Evolutionary conservation across 2,888 invertebrate species (phyloP).

Genomic region (Drosophila mayaguana): DNA sequence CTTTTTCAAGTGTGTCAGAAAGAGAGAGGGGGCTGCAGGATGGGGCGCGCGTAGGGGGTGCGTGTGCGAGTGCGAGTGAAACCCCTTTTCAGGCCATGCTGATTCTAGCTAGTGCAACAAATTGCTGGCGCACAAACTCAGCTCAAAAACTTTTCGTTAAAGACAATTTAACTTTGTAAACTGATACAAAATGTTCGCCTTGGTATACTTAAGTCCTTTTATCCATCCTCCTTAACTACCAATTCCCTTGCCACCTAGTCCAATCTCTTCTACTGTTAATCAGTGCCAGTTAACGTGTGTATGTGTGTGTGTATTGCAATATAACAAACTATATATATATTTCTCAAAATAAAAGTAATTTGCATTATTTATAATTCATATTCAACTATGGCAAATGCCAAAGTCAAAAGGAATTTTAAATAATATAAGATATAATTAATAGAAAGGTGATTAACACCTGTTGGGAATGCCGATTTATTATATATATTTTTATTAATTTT

Average conservation of each 20-base stretch:
- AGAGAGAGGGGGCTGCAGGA: constrained; percentile 8
- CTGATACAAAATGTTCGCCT: constrained; percentile 78
- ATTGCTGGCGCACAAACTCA: constrained; percentile 57
- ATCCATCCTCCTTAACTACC: constrained; percentile 53
- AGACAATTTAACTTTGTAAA: constrained; percentile 80
- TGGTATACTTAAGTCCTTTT: constrained; percentile 70
- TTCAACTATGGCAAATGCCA: too few species aligned
- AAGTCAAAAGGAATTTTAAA: too few species aligned
- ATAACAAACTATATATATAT: not conserved
- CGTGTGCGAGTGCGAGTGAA: not conserved
- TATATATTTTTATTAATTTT: too few species aligned
- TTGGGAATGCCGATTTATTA: too few species aligned
- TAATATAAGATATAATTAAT: too few species aligned
- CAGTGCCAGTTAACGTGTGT: constrained; percentile 15
- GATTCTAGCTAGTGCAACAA: constrained; percentile 58
- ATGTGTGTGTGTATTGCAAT: constrained; percentile 8
- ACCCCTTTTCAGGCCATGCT: constrained; percentile 52
- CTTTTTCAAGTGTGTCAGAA: constrained; percentile 34
- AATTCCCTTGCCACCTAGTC: constrained; percentile 1
- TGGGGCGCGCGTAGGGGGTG: not conserved
- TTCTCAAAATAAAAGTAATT: not conserved
- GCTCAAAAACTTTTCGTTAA: constrained; percentile 73
- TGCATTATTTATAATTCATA: too few species aligned
- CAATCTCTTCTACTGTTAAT: constrained; percentile 10
- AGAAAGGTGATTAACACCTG: too few species aligned